Evolutionary conservation across 2,888 invertebrate genomes (phyloP).

Genomic region (Agrotis clavis): DNA sequence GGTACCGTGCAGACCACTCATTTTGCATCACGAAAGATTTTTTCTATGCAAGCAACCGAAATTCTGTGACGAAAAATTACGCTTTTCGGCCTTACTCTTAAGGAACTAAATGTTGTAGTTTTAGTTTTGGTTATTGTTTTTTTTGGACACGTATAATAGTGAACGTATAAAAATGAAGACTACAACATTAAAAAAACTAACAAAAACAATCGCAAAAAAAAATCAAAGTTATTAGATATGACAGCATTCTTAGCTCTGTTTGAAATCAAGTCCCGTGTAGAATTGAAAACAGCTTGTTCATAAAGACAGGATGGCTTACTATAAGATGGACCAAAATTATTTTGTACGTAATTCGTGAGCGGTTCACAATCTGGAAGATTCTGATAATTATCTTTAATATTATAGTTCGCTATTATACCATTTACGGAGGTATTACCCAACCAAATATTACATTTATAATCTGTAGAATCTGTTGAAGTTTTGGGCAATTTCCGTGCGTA

Average conservation of each 20-base stretch:
- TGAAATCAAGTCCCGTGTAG: constrained; percentile 4
- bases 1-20: no score
- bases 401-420: not conserved
- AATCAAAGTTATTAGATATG: no score
- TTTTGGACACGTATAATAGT: constrained; percentile 5
- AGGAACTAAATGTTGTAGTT: constrained; percentile 1
- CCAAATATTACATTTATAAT: not conserved
- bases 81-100: no score
- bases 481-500: not conserved
- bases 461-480: no score
- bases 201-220: not conserved
- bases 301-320: not conserved
- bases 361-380: not conserved
- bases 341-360: not conserved
- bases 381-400: constrained; percentile 4
- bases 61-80: no score
- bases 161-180: no score
- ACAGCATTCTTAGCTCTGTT: constrained; percentile 7
- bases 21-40: no score
- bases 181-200: not conserved
- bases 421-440: not conserved
- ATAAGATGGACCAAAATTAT: not conserved
- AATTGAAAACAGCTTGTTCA: constrained; percentile 5
- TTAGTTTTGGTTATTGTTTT: constrained; percentile 8
- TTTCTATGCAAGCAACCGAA: no score